Conservation (phyloP, 2,113 vertebrate species). For the Delphinapterus leucas region DNA sequence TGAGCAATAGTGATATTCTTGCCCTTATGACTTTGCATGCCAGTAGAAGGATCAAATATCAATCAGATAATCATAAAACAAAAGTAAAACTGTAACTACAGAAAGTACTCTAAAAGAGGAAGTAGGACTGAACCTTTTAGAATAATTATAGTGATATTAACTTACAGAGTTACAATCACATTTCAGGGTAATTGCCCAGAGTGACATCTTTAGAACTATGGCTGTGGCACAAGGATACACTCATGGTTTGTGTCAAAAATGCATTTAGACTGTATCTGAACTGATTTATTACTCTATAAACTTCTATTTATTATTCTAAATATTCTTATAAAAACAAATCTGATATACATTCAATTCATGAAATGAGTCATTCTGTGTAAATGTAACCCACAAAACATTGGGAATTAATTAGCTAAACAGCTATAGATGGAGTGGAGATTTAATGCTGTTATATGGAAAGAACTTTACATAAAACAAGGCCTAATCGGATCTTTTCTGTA, state of each 20-base stretch:
- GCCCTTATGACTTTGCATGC: background rate
- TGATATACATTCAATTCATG: background rate
- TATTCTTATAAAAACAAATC: constrained; percentile 12
- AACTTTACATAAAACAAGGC: background rate
- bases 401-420: background rate
- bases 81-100: background rate
- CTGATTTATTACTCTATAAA: background rate
- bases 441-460: background rate
- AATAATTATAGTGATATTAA: background rate
- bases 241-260: background rate
- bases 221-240: background rate
- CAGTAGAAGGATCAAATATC: background rate
- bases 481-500: background rate
- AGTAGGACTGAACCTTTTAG: background rate
- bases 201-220: background rate
- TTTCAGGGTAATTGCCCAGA: background rate
- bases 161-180: background rate
- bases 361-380: background rate
- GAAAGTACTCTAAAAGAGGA: background rate
- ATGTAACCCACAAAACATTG: background rate
- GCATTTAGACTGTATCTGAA: background rate
- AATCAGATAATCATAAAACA: background rate
- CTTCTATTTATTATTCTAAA: background rate
- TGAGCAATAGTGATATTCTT: background rate
- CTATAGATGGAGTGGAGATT: background rate